phyloP scores from a whole-genome alignment of 2,797 vertebrate species.

The Amazona ochrocephala region DNA sequence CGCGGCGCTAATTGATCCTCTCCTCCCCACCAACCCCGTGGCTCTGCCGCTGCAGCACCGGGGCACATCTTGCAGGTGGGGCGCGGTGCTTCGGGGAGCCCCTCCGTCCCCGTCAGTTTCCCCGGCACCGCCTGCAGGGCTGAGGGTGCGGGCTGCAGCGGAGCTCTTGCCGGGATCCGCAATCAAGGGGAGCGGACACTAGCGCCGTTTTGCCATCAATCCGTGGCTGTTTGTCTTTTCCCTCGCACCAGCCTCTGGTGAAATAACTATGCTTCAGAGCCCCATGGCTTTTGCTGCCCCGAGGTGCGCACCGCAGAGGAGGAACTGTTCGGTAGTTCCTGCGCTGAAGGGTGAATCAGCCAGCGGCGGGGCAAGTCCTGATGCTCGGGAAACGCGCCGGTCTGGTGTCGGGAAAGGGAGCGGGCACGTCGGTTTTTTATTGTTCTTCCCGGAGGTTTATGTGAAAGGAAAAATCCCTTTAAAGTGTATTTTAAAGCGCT shows the following conservation, averaged over 20 bases:
- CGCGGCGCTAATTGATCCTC: background rate
- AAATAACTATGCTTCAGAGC: background rate
- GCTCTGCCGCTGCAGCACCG: background rate
- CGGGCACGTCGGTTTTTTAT: background rate
- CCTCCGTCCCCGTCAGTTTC: accelerated
- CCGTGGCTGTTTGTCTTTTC: background rate
- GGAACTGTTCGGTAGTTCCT: background rate
- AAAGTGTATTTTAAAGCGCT: background rate
- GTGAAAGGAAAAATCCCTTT: background rate
- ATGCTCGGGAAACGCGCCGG: background rate
- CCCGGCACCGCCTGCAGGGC: too few relatives aligned
- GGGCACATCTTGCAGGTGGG: background rate
- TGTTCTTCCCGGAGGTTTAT: background rate
- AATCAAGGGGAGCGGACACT: background rate
- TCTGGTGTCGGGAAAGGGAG: background rate
- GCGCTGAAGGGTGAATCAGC: background rate
- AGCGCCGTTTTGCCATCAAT: background rate
- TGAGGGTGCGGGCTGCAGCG: background rate
- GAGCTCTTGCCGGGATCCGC: background rate
- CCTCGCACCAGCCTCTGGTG: background rate
- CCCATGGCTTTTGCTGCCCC: background rate
- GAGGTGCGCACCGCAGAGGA: background rate
- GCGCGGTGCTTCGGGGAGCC: background rate
- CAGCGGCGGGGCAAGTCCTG: background rate
- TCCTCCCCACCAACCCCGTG: background rate